Evolutionary conservation across 2,888 invertebrate species (phyloP).

Genomic region (Phlogophora meticulosa): DNA sequence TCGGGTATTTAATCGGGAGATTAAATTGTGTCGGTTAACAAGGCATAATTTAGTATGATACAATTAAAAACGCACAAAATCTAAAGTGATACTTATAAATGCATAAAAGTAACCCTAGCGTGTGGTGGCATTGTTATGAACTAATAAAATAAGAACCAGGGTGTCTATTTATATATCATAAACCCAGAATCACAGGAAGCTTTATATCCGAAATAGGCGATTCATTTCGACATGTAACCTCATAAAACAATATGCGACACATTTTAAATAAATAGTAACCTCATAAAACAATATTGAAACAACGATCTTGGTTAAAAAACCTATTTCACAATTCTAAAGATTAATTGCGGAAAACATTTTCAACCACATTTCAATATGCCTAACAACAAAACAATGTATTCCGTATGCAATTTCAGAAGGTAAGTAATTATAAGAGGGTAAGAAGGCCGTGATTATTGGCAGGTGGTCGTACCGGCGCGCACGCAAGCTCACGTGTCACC

Average conservation of each 20-base stretch:
- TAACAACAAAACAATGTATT: slow-evolving; percentile 49
- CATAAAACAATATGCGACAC: too few relatives aligned
- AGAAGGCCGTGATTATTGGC: slow-evolving; percentile 83
- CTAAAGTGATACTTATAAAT: slow-evolving; percentile 13
- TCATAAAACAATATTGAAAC: too few relatives aligned
- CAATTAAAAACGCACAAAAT: slow-evolving; percentile 15
- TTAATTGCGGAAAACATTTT: neutral
- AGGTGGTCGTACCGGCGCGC: slow-evolving; percentile 76
- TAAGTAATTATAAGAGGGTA: slow-evolving; percentile 77
- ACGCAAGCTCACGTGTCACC: slow-evolving; percentile 86
- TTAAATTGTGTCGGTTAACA: slow-evolving; percentile 21
- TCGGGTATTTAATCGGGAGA: slow-evolving; percentile 3
- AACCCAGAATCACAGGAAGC: slow-evolving; percentile 18
- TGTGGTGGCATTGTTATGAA: slow-evolving; percentile 14
- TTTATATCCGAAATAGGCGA: neutral
- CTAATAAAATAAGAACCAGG: slow-evolving; percentile 33
- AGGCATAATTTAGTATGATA: neutral
- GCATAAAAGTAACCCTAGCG: slow-evolving; percentile 26
- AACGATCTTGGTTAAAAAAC: too few relatives aligned
- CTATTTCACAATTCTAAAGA: neutral
- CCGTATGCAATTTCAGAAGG: slow-evolving; percentile 74
- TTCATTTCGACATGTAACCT: neutral
- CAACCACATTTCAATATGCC: slow-evolving; percentile 27
- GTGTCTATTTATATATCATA: slow-evolving; percentile 14
- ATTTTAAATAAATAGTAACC: too few relatives aligned